Base-by-base conservation (phyloP, 2,888 invertebrate genomes). In the Oscheius sp. region DNA sequence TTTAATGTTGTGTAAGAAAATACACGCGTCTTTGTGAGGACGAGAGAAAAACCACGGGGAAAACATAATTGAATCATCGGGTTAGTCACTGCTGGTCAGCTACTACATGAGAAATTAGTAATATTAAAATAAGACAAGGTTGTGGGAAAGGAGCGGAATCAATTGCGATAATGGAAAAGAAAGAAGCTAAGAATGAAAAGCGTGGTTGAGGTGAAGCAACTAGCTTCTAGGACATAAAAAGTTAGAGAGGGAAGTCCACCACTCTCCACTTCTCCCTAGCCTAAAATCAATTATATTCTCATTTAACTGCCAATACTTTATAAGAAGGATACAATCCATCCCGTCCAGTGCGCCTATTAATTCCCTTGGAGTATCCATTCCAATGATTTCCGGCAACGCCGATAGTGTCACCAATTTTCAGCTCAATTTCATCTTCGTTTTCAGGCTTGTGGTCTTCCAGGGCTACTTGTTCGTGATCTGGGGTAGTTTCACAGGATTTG, bases 321-420 rank as follows among this genome's bases (percentile, higher is more conserved):
- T 82, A 82, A 9, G 80, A 80, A 12, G 82, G 82, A 80, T 89
- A 90, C 13, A 91, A 83, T 1, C 90, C 90, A 1, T 83, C 83
- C 75, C 86, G 79, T 5, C 88, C 88, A 16, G 89, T 89, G 18
- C 89, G 77, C 59, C 85, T 75, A 78, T 90, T 90, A 13, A 73
- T 75, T 29, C 90, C 91, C 79, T 90, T 90, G 2, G 90, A 90
- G 77, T 85, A 90, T 2, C 91, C 91, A 80, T 91, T 87, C 91
- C 91, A 91, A 81, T 91, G 91, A 81, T 91, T 91, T 7, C 91
- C 91, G 9, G 90, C 90, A 21, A 90, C 88, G 35, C 89, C 90
- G 18, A 91, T 81, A 9, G 87, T 70, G 80, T 91, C 90, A 21
- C 90, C 90, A 0, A 84, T 74, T 72, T 88, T 80, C 69, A 90